phyloP scores from a whole-genome alignment of 2,113 vertebrate genomes.

The Nansenia antarctica region DNA sequence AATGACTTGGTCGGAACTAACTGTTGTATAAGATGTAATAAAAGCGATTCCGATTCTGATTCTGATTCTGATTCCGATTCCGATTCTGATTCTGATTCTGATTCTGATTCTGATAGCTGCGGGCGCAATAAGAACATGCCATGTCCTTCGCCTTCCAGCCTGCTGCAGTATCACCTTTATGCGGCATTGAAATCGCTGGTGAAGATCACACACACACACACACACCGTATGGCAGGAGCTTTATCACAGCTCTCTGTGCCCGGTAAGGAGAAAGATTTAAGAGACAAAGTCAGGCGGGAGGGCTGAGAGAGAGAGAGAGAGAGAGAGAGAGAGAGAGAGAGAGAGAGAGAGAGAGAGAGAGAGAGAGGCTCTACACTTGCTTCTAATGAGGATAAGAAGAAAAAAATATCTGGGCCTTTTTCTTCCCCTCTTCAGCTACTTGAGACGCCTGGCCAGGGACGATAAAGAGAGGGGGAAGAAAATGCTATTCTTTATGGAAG shows the following conservation, averaged over 20 bases:
- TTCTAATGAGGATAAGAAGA: conserved; percentile 64
- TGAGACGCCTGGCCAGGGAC: conserved; percentile 44
- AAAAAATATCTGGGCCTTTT: conserved; percentile 48
- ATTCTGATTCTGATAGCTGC: no score
- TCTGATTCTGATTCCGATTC: no score
- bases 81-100: no score
- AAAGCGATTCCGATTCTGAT: no score
- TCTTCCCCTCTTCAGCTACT: conserved; percentile 44
- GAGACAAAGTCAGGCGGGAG: conserved; percentile 54
- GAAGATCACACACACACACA: conserved; percentile 51
- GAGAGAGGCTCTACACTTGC: conserved; percentile 24
- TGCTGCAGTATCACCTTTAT: conserved; percentile 43
- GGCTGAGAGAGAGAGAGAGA: no score
- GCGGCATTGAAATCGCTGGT: conserved; percentile 45
- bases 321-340: no score
- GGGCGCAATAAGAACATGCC: conserved; percentile 29
- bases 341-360: no score
- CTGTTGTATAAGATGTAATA: no score
- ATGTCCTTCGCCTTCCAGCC: conserved; percentile 34
- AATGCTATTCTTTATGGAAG: conserved; percentile 41
- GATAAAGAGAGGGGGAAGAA: conserved; percentile 51
- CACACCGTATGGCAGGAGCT: conserved; percentile 48
- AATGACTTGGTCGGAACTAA: no score
- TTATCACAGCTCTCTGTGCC: conserved; percentile 43
- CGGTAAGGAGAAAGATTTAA: conserved; percentile 64